Evolutionary conservation across 2,113 vertebrate species (phyloP).

Genomic region (Perca fluviatilis): DNA sequence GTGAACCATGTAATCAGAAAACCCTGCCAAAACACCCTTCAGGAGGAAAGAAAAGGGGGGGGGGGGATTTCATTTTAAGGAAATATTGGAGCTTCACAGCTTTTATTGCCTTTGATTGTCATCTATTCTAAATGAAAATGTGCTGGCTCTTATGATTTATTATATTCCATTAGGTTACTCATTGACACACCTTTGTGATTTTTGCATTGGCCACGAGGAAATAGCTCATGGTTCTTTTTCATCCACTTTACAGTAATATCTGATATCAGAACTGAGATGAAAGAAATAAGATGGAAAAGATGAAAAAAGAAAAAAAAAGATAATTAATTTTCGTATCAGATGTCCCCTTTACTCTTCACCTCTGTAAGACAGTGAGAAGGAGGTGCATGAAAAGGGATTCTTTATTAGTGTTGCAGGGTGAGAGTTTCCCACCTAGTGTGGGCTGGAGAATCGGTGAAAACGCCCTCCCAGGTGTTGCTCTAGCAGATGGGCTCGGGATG

Average conservation of each 20-base stretch:
- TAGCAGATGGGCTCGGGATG: slow-evolving; percentile 63
- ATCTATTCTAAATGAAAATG: slow-evolving; percentile 66
- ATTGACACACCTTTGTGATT: slow-evolving; percentile 24
- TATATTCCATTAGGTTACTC: slow-evolving; percentile 37
- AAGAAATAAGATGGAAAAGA: slow-evolving; percentile 1
- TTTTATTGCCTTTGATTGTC: slow-evolving; percentile 69
- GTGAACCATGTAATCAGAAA: slow-evolving; percentile 64
- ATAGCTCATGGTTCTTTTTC: slow-evolving; percentile 43
- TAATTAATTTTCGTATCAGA: slow-evolving; percentile 39
- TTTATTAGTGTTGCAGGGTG: slow-evolving; percentile 27
- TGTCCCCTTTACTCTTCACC: slow-evolving; percentile 49
- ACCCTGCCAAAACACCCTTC: slow-evolving; percentile 59
- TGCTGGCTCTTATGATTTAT: slow-evolving; percentile 29
- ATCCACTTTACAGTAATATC: slow-evolving; percentile 47
- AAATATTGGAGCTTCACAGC: slow-evolving; percentile 59
- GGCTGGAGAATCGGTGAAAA: slow-evolving; percentile 39
- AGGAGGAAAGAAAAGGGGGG: slow-evolving; percentile 14
- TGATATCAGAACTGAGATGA: slow-evolving; percentile 36
- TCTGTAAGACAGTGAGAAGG: slow-evolving; percentile 10
- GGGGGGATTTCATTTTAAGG: slow-evolving; percentile 55
- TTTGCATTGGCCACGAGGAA: slow-evolving; percentile 40
- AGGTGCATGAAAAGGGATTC: slow-evolving; percentile 25
- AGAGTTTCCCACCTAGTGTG: slow-evolving; percentile 30
- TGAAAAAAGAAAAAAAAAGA: neutral
- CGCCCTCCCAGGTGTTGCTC: slow-evolving; percentile 72